Evolutionary conservation across 2,888 invertebrate genomes (phyloP).

Genomic region (Chrysomela aeneicollis): DNA sequence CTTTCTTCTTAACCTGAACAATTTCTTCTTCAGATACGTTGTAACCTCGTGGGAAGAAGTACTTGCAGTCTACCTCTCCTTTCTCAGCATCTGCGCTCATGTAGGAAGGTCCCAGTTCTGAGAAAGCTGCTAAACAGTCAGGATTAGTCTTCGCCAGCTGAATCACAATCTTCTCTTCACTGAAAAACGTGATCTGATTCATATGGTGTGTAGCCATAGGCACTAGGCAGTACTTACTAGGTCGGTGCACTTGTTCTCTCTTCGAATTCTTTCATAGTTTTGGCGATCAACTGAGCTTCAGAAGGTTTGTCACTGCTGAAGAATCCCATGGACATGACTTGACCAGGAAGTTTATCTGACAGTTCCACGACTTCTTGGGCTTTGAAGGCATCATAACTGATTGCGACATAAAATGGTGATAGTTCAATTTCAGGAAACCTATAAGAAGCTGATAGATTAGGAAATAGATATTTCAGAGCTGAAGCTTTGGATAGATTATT

Average conservation of each 20-base stretch:
- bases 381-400: constrained; percentile 76
- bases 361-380: constrained; percentile 69
- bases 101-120: constrained; percentile 72
- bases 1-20: constrained; percentile 65
- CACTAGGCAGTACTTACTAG: constrained; percentile 57
- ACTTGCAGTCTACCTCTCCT: constrained; percentile 70
- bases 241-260: constrained; percentile 63
- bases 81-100: constrained; percentile 72
- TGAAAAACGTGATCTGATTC: constrained; percentile 52
- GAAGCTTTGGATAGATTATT: constrained; percentile 57
- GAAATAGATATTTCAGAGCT: constrained; percentile 60
- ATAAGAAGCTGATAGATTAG: constrained; percentile 64
- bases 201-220: not conserved
- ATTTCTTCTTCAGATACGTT: constrained; percentile 63
- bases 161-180: constrained; percentile 73
- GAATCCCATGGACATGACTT: constrained; percentile 73
- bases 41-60: constrained; percentile 75
- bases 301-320: constrained; percentile 70
- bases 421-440: constrained; percentile 68
- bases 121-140: constrained; percentile 70
- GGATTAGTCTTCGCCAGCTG: constrained; percentile 72
- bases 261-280: constrained; percentile 70
- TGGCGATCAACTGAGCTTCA: constrained; percentile 70
- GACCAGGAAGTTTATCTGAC: constrained; percentile 62
- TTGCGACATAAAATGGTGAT: constrained; percentile 71